phyloP scores from a whole-genome alignment of 2,797 vertebrate species.

The Rhinogobio ventralis region DNA sequence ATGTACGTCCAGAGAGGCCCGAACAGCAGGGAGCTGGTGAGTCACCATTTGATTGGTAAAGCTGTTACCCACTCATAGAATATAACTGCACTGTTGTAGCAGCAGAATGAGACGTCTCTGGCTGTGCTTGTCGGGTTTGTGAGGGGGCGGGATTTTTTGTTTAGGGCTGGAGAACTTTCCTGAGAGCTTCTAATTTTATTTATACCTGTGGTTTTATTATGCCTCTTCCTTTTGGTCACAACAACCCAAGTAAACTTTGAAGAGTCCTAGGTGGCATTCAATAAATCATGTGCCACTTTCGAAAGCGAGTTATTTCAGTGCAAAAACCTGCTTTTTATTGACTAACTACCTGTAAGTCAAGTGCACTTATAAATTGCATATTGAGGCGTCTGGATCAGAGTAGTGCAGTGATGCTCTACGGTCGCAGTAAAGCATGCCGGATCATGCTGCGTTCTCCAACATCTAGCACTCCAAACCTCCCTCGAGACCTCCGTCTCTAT shows the following conservation, averaged over 20 bases:
- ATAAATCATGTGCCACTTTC: not conserved
- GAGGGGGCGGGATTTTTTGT: constrained; percentile 6
- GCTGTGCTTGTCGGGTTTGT: constrained; percentile 6
- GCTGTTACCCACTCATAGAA: constrained; percentile 36
- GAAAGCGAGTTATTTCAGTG: not conserved
- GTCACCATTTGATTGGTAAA: constrained; percentile 64
- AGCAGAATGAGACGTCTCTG: constrained; percentile 3
- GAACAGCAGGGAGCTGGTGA: constrained; percentile 77
- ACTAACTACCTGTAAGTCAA: not conserved
- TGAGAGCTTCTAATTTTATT: constrained; percentile 32
- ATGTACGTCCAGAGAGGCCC: constrained; percentile 74
- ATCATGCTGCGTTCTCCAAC: not conserved
- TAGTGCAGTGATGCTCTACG: not conserved
- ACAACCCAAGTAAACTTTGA: not conserved
- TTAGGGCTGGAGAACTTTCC: constrained; percentile 10
- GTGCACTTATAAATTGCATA: not conserved
- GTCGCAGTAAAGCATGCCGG: not conserved
- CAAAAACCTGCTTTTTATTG: not conserved
- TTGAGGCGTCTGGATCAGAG: not conserved
- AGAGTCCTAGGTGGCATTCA: not conserved
- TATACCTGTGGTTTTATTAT: constrained; percentile 25
- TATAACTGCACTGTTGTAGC: constrained; percentile 46
- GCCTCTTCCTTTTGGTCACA: constrained; percentile 3
- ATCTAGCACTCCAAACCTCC: not conserved
- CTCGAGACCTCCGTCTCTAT: not conserved